Conservation (phyloP, 2,888 invertebrate genomes). For the Habroteleia sp. region DNA sequence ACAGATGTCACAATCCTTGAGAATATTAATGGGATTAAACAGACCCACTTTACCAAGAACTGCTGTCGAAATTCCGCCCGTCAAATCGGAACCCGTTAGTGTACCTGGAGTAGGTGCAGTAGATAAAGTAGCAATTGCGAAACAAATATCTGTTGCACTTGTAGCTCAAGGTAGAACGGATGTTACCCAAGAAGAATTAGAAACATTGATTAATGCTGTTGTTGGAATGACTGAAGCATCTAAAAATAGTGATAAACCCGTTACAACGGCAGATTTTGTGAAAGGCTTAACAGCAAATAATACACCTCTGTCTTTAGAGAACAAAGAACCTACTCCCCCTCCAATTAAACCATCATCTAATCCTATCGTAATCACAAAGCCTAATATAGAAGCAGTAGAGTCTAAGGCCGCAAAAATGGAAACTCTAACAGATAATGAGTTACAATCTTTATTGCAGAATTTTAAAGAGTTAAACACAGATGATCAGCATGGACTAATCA, state of each 20-base stretch:
- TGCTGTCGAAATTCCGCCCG: slow-evolving; percentile 66
- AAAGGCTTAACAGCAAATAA: slow-evolving; percentile 71
- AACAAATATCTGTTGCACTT: slow-evolving; percentile 90
- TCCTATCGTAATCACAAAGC: slow-evolving; percentile 26
- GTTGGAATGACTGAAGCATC: slow-evolving; percentile 87
- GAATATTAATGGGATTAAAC: slow-evolving; percentile 60
- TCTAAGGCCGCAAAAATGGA: slow-evolving; percentile 84
- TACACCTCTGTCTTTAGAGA: slow-evolving; percentile 10
- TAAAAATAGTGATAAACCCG: slow-evolving; percentile 81
- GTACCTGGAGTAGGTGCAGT: slow-evolving; percentile 88
- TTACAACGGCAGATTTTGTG: slow-evolving; percentile 82
- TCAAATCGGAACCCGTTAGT: slow-evolving; percentile 82
- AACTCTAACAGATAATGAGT: slow-evolving; percentile 89
- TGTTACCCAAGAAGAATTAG: slow-evolving; percentile 89
- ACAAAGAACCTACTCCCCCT: slow-evolving; percentile 30
- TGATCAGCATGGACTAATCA: slow-evolving; percentile 91
- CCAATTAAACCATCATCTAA: slow-evolving; percentile 16
- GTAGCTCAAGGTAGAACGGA: slow-evolving; percentile 91
- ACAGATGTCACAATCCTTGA: slow-evolving; percentile 70
- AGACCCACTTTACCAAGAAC: slow-evolving; percentile 70
- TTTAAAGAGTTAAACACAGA: slow-evolving; percentile 90
- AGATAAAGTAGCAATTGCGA: slow-evolving; percentile 90
- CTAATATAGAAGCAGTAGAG: slow-evolving; percentile 76
- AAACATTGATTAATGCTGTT: slow-evolving; percentile 90
- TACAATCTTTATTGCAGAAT: slow-evolving; percentile 90